Evolutionary conservation across 2,888 invertebrate species (phyloP).

Genomic region (Drosophila monieri): DNA sequence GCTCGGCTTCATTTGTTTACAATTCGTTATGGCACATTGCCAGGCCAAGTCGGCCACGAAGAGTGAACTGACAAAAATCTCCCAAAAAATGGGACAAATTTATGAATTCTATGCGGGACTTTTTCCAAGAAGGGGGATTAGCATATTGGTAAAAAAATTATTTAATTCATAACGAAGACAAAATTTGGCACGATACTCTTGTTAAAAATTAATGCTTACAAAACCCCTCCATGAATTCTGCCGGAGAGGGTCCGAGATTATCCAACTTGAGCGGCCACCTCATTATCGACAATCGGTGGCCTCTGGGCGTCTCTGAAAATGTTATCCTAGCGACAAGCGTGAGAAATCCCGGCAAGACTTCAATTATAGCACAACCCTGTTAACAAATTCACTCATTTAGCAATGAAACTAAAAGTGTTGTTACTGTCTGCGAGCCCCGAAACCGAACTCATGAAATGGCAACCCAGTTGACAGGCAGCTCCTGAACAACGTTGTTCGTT

Average conservation of each 20-base stretch:
- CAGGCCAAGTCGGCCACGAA: slow-evolving; percentile 21
- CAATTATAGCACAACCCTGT: slow-evolving; percentile 58
- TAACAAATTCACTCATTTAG: slow-evolving; percentile 77
- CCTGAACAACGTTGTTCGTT: slow-evolving; percentile 53
- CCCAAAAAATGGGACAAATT: slow-evolving; percentile 33
- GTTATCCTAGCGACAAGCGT: slow-evolving; percentile 64
- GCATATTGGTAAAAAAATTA: slow-evolving; percentile 16
- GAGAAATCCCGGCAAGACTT: slow-evolving; percentile 59
- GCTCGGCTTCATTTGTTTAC: slow-evolving; percentile 57
- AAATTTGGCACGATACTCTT: background rate
- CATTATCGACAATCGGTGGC: slow-evolving; percentile 25
- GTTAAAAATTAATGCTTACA: background rate
- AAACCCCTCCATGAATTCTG: background rate
- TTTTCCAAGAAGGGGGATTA: slow-evolving; percentile 26
- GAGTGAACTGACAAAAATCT: slow-evolving; percentile 22
- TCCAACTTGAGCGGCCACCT: slow-evolving; percentile 3
- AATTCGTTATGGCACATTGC: slow-evolving; percentile 71
- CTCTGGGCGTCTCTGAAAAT: slow-evolving; percentile 40
- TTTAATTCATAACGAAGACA: background rate
- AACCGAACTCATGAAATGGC: slow-evolving; percentile 54
- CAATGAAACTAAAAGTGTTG: slow-evolving; percentile 78
- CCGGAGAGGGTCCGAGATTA: slow-evolving; percentile 6
- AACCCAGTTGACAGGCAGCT: slow-evolving; percentile 72
- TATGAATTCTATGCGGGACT: slow-evolving; percentile 28
- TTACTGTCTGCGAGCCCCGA: slow-evolving; percentile 63